Base-by-base conservation (phyloP, 2,113 vertebrate genomes). In the Paraplagusia blochii region DNA sequence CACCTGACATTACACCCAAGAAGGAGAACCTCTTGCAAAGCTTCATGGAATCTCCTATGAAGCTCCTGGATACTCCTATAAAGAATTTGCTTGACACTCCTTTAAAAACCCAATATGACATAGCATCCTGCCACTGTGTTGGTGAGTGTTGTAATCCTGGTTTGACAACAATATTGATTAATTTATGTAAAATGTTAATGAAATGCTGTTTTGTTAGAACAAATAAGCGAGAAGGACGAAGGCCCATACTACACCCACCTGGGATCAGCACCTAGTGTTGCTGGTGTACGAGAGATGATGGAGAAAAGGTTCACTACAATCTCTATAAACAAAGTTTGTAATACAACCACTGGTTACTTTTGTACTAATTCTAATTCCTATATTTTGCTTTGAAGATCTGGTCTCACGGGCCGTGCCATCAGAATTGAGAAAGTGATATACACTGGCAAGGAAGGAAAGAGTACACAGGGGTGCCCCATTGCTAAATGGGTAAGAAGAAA, bases 161-260 rank as follows among this genome's bases (percentile, higher is more conserved):
- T 45, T 33, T 13, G 53, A 10, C 54, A 74, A 51, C 8, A 22
- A 34, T 17, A 17, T n/a, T 52, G 7, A 54, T 56, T 7, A 45
- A 4, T 11, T 68, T 19, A 1, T 22, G 4, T 60, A 53, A 35
- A 43, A 53, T 69, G 51, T 39, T 74, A 56, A 75, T 53, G 12
- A 19, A 1, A 34, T 46, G 38, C 60, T 10, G 16, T 66, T 57
- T 63, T 11, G 6, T 58, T 87, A 99, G 97, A 99, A 77, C 95
- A 98, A 94, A 94, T 99, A 82, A 94, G 93, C 90, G 96, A 97
- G 86, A 99, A 96, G 91, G 97, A 99, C 83, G 97, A 98, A 91
- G 97, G 95, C 64, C 97, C 97, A 73, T 99, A 96, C 90, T 99
- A 99, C 89, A 98, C 95, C 74, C 97, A 99, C 81, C 90, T 99